These are phyloP conservation scores for Eremophila alpestris DNA, from an alignment of 2,797 vertebrate species.

Conservation along the genomic window DNA sequence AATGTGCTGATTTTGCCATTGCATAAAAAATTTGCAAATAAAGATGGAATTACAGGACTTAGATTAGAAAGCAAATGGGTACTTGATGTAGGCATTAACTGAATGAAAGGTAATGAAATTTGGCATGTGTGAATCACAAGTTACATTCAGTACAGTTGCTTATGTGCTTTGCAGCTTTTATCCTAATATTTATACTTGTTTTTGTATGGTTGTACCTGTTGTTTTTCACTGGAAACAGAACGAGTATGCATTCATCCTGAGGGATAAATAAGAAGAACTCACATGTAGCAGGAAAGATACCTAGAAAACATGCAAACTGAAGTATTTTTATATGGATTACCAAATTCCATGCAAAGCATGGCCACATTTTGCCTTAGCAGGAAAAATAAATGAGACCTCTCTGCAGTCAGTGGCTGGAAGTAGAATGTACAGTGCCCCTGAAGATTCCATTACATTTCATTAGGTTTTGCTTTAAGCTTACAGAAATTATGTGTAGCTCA, in stretches of 20 bases:
- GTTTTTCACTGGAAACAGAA: background rate
- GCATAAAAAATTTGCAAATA: background rate
- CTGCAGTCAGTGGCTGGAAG: background rate
- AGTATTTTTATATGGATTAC: background rate
- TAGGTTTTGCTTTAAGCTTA: background rate
- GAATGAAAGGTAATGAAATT: background rate
- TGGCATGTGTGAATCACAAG: background rate
- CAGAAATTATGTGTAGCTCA: background rate
- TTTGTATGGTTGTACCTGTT: background rate
- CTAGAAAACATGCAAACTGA: background rate
- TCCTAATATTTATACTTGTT: background rate
- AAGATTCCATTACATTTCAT: background rate
- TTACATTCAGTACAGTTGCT: background rate
- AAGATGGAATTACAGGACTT: background rate
- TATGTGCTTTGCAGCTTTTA: background rate
- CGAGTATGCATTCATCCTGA: background rate
- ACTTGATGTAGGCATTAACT: background rate
- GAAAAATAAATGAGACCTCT: background rate
- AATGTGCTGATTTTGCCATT: background rate
- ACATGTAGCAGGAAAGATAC: background rate
- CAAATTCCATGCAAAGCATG: background rate
- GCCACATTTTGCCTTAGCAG: background rate
- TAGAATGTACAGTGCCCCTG: background rate
- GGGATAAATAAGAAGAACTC: background rate
- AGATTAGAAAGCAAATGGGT: background rate